Evolutionary conservation across 1,140 invertebrate species (phyloP).

Genomic region (Temnothorax longispinosus): DNA sequence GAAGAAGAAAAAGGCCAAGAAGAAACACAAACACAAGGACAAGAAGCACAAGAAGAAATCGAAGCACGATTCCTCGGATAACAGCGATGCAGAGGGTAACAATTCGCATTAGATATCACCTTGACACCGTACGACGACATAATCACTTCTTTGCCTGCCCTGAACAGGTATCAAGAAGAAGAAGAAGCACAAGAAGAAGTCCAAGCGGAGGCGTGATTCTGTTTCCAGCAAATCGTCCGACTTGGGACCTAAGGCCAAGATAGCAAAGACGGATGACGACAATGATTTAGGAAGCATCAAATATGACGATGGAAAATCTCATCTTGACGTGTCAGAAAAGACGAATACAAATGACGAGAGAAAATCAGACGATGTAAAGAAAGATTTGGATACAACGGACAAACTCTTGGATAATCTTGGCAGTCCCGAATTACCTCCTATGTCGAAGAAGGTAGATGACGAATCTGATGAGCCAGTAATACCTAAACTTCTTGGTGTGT

Average conservation of each 20-base stretch:
- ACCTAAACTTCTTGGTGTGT: conserved; percentile 84
- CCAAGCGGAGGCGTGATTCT: conserved; percentile 85
- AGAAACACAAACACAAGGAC: conserved; percentile 86
- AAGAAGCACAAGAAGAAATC: conserved; percentile 86
- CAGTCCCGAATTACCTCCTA: conserved; percentile 74
- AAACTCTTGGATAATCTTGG: conserved; percentile 52
- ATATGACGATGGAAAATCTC: conserved; percentile 67
- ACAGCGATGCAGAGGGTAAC: conserved; percentile 81
- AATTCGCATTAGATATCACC: neutral
- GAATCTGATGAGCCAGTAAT: conserved; percentile 81
- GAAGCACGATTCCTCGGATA: conserved; percentile 85
- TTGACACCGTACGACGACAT: neutral
- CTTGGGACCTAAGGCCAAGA: conserved; percentile 75
- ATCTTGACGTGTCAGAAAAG: conserved; percentile 47
- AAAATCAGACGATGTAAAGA: conserved; percentile 66
- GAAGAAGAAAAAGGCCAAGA: conserved; percentile 81
- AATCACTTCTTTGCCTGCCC: conserved; percentile 11
- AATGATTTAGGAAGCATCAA: conserved; percentile 28
- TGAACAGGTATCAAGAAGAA: conserved; percentile 83
- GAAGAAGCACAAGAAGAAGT: conserved; percentile 87
- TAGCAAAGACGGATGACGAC: conserved; percentile 33
- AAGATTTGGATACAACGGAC: conserved; percentile 55
- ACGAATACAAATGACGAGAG: neutral
- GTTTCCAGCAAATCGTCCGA: conserved; percentile 79
- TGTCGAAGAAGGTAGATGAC: conserved; percentile 77